Base-by-base conservation (phyloP, 2,797 vertebrate genomes). In the Florisuga fusca region DNA sequence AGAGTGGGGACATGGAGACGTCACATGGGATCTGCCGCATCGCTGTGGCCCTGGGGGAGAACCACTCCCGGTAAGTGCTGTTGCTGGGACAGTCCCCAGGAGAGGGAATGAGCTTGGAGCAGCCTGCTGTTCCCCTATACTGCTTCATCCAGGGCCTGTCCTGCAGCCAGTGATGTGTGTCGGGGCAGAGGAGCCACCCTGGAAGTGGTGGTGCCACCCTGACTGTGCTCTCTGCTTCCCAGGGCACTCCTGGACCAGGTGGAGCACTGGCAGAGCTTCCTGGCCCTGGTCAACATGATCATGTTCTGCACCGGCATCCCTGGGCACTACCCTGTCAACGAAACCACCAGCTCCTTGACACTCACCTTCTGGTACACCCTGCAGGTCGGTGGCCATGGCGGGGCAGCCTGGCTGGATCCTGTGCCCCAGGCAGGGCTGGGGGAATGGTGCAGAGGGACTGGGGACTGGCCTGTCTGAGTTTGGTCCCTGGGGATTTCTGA, bases 251-350 rank as follows among this genome's bases (percentile, higher is more conserved):
- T 99, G 98, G 99, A 99, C 94, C 99, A 99, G 95, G 99, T 99
- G 94, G 99, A 99, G 91, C 99, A 99, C 97, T 99, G 99, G 99
- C 99, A 99, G 98, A 99, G 99, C 94, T 99, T 99, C 95, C 98
- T 99, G 97, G 99, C 99, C 20, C 97, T 99, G 85, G 99, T 99
- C 96, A 99, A 99, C 98, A 99, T 99, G 99, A 99, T 99, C 97
- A 99, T 99, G 99, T 99, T 99, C 98, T 99, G 99, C 97, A 99
- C 99, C 0, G 99, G 99, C 80, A 99, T 99, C 94, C 99, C 99
- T 0, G 99, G 99, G 62, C 99, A 99, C 96, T 99, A 99, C 93
- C 99, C 99, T 0, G 99, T 99, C 97, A 99, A 99, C 1, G 99
- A 99, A 98, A 99, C 99, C 84, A 99, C 99, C 94, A 99, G 99